These are phyloP conservation scores for Syrmaticus mikado DNA, from an alignment of 2,113 vertebrate genomes.

Conservation along the genomic window DNA sequence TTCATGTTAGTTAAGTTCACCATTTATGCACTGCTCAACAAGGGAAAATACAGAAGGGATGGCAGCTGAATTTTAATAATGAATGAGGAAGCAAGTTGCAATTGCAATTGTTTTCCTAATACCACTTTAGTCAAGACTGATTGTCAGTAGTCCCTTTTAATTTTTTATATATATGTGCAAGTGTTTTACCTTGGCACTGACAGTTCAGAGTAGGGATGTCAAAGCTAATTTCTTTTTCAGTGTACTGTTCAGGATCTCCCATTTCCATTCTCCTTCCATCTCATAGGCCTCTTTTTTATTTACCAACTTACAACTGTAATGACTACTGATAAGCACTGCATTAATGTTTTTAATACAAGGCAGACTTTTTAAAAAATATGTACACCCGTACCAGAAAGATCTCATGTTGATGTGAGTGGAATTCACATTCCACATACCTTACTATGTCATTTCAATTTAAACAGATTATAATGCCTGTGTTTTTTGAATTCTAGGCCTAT, in stretches of 20 bases:
- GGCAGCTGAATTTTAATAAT: constrained; percentile 44
- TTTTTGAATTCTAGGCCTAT: not conserved
- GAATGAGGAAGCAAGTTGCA: not conserved
- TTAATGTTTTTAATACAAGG: not conserved
- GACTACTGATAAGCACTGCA: not conserved
- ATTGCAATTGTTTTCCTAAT: constrained; percentile 14
- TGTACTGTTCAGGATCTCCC: not conserved
- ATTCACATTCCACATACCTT: not conserved
- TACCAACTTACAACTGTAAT: not conserved
- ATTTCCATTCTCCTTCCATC: not conserved
- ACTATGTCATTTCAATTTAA: not conserved
- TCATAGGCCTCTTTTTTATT: not conserved
- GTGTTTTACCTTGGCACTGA: not conserved
- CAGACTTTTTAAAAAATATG: not conserved
- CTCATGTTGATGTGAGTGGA: not conserved
- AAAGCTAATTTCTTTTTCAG: not conserved
- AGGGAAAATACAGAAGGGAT: not conserved
- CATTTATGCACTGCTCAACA: constrained; percentile 30
- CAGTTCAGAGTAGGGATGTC: not conserved
- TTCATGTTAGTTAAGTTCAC: constrained; percentile 39
- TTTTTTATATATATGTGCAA: not conserved
- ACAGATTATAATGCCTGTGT: not conserved
- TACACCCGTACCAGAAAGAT: not conserved
- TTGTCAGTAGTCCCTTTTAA: constrained; percentile 1
- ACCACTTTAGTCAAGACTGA: constrained; percentile 6